Base-by-base conservation (phyloP, 1,140 invertebrate species). In the Sitophilus oryzae region DNA sequence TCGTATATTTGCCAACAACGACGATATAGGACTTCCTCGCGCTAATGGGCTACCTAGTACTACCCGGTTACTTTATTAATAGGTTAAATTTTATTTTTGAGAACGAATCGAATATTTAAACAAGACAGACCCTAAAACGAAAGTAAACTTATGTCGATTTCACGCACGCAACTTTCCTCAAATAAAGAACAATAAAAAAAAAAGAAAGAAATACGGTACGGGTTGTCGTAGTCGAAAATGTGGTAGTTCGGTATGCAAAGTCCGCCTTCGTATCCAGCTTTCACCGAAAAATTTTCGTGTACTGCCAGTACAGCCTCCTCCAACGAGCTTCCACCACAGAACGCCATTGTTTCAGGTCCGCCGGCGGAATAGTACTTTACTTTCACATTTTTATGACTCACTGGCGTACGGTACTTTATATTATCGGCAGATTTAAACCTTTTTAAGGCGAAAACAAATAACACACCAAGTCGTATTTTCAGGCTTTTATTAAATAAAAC, bases 401-500 rank as follows among this genome's bases (percentile, higher is more conserved):
- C 30, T 20, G n/a, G 11, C 11, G 11, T 51, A 21, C 38, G 38
- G 46, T 34, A 38, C 21, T 30, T 45, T 45, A 21, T 21, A 21
- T 34, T 45, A 30, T 30, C 43, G 30, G 43, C 15, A 45, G 3
- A 45, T 21, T 34, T 21, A 21, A 30, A 15, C 6, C 21, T n/a
- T n/a, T n/a, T n/a, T n/a, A n/a, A n/a, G n/a, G n/a, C n/a, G n/a
- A n/a, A 43, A 43, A 20, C 21, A 45, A 45, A 19, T 21, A 42
- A 21, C 14, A 38, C 36, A 38, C 15, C 15, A 9, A 21, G 19
- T 18, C 5, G n/a, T 42, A 42, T 21, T 42, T 19, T 19, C 21
- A 60, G 40, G 57, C 52, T 51, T 64, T 64, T 64, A 62, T 64
- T 64, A 61, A 64, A 63, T 66, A 66, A 66, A 63, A 65, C 59